Base-by-base conservation (phyloP, 1,140 invertebrate genomes). In the Drosophila pseudoananassae region DNA sequence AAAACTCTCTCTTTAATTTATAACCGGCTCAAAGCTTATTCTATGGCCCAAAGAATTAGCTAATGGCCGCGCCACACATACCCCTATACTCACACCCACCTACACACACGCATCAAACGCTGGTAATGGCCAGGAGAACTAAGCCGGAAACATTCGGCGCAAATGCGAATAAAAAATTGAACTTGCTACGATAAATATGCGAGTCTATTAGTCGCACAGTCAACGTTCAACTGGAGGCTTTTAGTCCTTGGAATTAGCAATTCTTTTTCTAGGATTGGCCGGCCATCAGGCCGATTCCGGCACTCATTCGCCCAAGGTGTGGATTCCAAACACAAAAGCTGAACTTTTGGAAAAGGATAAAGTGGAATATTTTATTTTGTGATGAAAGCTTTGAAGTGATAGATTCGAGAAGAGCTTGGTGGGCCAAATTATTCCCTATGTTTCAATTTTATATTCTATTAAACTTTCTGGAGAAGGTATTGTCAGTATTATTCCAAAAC, bases 121-220 rank as follows among this genome's bases (percentile, higher is more conserved):
- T 71, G 61, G 78, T 87, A 87, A 87, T 85, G 82, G 78, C 47
- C 61, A 46, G 33, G 55, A 36, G 20, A 46, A 66, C 64, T 76
- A 85, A 85, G 78, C 82, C 78, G 69, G 74, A 75, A 83, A 54
- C 55, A 52, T 57, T 61, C 15, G 15, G 12, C 46, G 25, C 27
- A 60, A 77, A 69, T 47, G 76, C 40, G 80, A 68, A 84, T 88
- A 87, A 87, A 87, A 87, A 87, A 87, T 87, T 87, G 74, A 88
- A 82, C 78, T 88, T 85, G 70, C 88, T 87, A 76, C 52, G 69
- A 78, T 70, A 78, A 88, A 81, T 78, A 82, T 75, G 59, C 71
- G 75, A 82, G 82, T 69, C 82, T 87, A 87, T 82, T 87, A 87
- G 78, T 71, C 50, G 63, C 65, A 57, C 82, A 85, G 54, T 63